Evolutionary conservation across 2,797 vertebrate genomes (phyloP), one percentile per base, ranked within the genome.

Genomic region (Podarcis siculus): DNA sequence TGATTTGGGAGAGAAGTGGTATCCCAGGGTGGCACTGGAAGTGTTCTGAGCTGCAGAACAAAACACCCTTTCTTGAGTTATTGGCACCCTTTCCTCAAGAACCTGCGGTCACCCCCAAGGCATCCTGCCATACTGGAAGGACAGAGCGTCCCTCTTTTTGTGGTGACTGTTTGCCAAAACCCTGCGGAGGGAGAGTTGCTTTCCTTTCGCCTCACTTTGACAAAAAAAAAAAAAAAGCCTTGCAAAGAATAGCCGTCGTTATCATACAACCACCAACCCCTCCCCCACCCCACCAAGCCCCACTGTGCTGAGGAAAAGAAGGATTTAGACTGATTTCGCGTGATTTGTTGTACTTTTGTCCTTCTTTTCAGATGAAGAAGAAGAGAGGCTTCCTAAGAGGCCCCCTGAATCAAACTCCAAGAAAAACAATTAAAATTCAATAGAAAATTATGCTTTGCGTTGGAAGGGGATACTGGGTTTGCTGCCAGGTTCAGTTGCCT

Each of bases 61-160:
- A 94, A 90, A 67, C 32, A 19, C 64, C 61, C 79, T 91, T 95
- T 90, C 89, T 89, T 73, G 3, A 55, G 86, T 89, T 87, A 79
- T 90, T 95, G 94, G 94, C 90, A 93, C 21, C 19, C 79, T 87
- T 82, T 10, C 21, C 42, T 37, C 0, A 0, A 82, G 87, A 73
- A 71, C 19, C 77, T 5, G 1, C 77, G 13, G 12, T 86, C 79
- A 84, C 55, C 71, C 82, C 88, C 79, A 49, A 75, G 61, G 27
- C 80, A 61, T 61, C 92, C 91, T 86, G 89, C 85, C 83, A 73
- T 5, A 35, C 49, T 66, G 86, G 73, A 23, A 79, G 86, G 71
- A 95, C 95, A 93, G 87, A 84, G 89, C 80, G 87, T 85, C 77
- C 91, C 82, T 94, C 83, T 83, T 89, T 86, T 76, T 49, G 85